Conservation (phyloP, 2,888 invertebrate species). For the Meghimatium bilineatum region DNA sequence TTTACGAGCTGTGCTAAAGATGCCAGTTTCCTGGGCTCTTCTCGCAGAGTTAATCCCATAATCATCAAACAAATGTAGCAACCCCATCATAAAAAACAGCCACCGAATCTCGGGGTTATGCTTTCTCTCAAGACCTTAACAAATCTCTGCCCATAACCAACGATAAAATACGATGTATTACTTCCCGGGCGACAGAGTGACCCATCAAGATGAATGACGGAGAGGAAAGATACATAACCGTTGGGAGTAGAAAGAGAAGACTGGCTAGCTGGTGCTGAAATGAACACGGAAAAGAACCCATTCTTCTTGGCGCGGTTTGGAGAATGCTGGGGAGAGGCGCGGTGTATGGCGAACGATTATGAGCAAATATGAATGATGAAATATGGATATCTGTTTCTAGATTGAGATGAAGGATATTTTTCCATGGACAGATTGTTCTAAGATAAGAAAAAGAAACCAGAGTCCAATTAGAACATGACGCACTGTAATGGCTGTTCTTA, state of each 20-base stretch:
- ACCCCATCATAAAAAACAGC: conserved; percentile 17
- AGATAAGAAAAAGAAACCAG: not conserved
- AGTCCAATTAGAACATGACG: not conserved
- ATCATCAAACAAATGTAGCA: conserved; percentile 28
- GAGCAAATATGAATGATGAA: conserved; percentile 25
- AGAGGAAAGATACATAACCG: conserved; percentile 34
- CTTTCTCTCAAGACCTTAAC: conserved; percentile 42
- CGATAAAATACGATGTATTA: conserved; percentile 39
- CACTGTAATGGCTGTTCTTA: not conserved
- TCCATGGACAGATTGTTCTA: not conserved
- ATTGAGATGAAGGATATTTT: conserved; percentile 7
- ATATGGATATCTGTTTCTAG: conserved; percentile 22
- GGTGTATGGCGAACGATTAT: conserved; percentile 2
- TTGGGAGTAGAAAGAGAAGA: conserved; percentile 19
- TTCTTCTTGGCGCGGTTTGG: conserved; percentile 12
- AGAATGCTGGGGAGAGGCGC: not conserved
- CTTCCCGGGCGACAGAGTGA: conserved; percentile 13
- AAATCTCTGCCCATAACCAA: conserved; percentile 36
- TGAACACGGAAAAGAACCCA: conserved; percentile 35
- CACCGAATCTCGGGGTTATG: conserved; percentile 26
- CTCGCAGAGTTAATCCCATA: conserved; percentile 16
- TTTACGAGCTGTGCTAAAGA: conserved; percentile 19
- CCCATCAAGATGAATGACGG: conserved; percentile 36
- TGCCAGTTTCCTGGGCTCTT: conserved; percentile 14
- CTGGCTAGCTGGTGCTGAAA: conserved; percentile 22